A percentile compares a stretch with the other conserved stretches of the same genome.
Conservation (phyloP, 1,140 invertebrate genomes). For the Lepidurus apus region DNA sequence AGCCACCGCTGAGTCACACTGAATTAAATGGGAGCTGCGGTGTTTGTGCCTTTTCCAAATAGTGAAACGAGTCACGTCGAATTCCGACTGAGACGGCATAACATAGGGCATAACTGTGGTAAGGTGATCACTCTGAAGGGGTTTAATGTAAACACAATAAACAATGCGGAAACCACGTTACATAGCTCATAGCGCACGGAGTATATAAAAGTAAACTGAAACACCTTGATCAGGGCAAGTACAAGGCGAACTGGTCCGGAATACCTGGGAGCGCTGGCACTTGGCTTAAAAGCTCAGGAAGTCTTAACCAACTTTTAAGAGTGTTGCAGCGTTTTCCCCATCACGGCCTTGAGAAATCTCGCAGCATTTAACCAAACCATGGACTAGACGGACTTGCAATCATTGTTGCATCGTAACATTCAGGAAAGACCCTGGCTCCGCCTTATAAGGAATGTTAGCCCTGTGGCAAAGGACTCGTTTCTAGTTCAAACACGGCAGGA, state of each 20-base stretch:
- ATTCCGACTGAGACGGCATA: background rate
- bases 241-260: slow-evolving; percentile 1
- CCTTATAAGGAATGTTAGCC: too few relatives aligned
- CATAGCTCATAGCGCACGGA: background rate
- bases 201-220: background rate
- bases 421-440: too few relatives aligned
- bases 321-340: background rate
- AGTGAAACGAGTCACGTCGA: background rate
- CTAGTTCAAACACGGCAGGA: too few relatives aligned
- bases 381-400: too few relatives aligned
- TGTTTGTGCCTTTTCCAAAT: background rate
- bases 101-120: too few relatives aligned
- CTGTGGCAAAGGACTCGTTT: too few relatives aligned
- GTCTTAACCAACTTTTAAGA: background rate
- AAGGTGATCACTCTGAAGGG: too few relatives aligned
- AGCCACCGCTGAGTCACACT: background rate
- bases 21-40: background rate
- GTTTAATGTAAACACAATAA: background rate
- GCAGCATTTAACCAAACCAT: background rate
- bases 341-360: background rate
- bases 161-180: background rate
- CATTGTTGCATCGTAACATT: too few relatives aligned
- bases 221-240: background rate
- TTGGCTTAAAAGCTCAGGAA: background rate
- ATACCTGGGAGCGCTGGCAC: background rate